Evolutionary conservation across 2,113 vertebrate genomes (phyloP), one percentile per base, ranked within the genome.

Genomic region (Oncorhynchus gorbuscha): DNA sequence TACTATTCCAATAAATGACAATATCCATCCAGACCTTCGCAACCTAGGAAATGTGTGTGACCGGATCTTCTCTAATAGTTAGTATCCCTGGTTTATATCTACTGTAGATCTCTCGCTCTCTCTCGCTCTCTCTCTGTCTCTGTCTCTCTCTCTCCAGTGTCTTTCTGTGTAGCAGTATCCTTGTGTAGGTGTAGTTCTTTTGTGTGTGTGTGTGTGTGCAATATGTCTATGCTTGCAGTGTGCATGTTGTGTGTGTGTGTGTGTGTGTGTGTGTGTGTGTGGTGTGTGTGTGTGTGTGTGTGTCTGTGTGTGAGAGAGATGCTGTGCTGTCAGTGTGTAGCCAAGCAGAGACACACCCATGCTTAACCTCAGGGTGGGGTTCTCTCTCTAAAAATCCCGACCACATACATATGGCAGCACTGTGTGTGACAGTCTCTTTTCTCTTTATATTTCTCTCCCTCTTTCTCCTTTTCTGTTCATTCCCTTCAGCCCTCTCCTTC

Each of bases 361-460:
- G 89, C 90, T 90, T 91, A 89, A 91, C 91, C 89, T 88, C 88
- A 87, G 85, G 87, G 87, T 86, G 79, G 81, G 81, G 88, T 35
- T 14, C 80, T 75, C 85, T 84, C 86, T 83, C 85, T 83, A 84
- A 80, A 90, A 89, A 82, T 89, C 74, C 79, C 84, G 84, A 88
- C 82, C 87, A 88, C 81, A 80, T 84, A 78, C 85, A 87, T 81
- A 88, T 85, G 87, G 85, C 85, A 85, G 66, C 76, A 77, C 75
- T 78, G 72, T 75, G 69, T 45, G 11, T 61, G 4, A 2, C 5
- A n/a, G 5, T 62, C n/a, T 22, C 24, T 9, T 75, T 24, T 71
- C 13, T 61, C 18, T 49, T 14, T 26, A 61, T 28, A 65, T 32
- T 8, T 20, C 30, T 5, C 70, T 83, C 69, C 74, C 69, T 83